These are phyloP conservation scores for Drosophila pruinosa DNA, from an alignment of 1,140 invertebrate species.

Conservation along the genomic window DNA sequence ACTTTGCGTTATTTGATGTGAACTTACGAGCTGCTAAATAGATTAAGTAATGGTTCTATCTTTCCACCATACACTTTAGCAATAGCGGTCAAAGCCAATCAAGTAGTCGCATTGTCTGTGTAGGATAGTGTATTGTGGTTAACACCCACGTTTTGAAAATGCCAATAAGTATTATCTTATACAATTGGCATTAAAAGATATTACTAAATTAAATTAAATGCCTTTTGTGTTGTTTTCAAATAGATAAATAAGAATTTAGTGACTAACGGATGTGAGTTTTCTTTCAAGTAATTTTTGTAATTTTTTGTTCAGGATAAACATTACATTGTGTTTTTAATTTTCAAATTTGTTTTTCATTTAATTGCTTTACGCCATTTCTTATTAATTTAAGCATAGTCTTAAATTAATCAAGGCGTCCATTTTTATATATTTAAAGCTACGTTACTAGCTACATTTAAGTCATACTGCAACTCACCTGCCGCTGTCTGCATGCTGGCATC, in stretches of 20 bases:
- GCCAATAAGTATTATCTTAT: background rate
- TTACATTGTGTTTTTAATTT: no score
- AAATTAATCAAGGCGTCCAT: no score
- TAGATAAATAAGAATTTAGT: background rate
- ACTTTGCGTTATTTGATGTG: background rate
- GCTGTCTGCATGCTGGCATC: slow-evolving; percentile 74
- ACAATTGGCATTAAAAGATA: background rate
- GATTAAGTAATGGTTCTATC: background rate
- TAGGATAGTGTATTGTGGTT: background rate
- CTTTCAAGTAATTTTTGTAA: background rate
- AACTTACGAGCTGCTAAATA: background rate
- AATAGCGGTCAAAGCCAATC: slow-evolving; percentile 1
- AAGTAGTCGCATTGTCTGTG: background rate
- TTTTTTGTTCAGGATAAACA: no score
- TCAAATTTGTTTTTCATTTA: background rate
- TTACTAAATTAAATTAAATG: background rate
- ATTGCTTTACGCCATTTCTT: no score
- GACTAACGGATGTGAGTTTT: background rate
- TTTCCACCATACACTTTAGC: background rate
- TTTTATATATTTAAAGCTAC: no score
- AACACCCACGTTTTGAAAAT: background rate
- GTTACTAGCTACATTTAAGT: no score
- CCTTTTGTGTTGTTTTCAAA: background rate
- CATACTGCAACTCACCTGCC: slow-evolving; percentile 56
- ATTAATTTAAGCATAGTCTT: no score